These are phyloP conservation scores for Xenopus borealis DNA, from an alignment of 2,113 vertebrate genomes.

Conservation along the genomic window DNA sequence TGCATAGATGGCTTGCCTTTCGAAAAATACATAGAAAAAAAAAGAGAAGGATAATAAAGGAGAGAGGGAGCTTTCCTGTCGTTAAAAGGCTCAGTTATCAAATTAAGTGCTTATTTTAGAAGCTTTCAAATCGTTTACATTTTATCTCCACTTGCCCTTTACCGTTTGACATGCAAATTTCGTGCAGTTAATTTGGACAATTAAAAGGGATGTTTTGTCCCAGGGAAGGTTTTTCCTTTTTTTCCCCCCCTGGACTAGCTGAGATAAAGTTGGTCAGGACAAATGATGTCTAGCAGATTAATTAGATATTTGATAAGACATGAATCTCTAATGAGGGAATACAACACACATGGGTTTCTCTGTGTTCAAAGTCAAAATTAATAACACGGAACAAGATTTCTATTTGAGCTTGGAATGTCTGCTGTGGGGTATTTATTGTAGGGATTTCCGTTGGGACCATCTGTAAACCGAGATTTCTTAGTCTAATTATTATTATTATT, in stretches of 20 bases:
- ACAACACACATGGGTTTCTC: conserved; percentile 96
- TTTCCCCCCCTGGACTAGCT: conserved; percentile 86
- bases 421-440: conserved; percentile 92
- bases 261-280: conserved; percentile 95
- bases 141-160: conserved; percentile 83
- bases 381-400: conserved; percentile 99
- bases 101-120: conserved; percentile 87
- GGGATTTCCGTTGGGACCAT: conserved; percentile 79
- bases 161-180: conserved; percentile 99
- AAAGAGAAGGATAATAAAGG: neutral
- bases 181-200: conserved; percentile 99
- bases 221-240: conserved; percentile 72
- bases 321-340: conserved; percentile 98
- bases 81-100: conserved; percentile 77
- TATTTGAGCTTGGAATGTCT: conserved; percentile 98
- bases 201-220: conserved; percentile 96
- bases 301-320: conserved; percentile 99
- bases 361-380: conserved; percentile 99
- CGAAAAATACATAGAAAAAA: conserved; percentile 57
- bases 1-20: conserved; percentile 90
- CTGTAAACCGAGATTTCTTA: conserved; percentile 48
- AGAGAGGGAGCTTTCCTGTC: conserved; percentile 73
- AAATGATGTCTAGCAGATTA: conserved; percentile 99
- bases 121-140: conserved; percentile 84
- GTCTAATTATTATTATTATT: neutral